Percentiles rank a stretch among this genome's conserved stretches.
phyloP scores from a whole-genome alignment of 2,888 invertebrate genomes.

The Plagodis dolabraria region DNA sequence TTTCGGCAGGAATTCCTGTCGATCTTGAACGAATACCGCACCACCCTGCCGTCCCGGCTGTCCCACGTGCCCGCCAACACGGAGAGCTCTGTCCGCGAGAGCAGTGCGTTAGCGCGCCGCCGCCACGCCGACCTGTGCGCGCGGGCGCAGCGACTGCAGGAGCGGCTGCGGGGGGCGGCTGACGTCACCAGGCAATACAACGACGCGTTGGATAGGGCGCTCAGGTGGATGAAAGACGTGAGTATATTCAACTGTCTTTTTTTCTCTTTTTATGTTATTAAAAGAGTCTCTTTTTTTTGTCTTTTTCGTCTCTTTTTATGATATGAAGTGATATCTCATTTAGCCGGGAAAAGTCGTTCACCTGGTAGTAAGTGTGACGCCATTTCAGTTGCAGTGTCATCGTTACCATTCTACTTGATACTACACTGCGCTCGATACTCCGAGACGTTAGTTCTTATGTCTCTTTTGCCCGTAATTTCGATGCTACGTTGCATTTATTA shows the following conservation, averaged over 20 bases:
- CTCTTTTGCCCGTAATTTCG: no score
- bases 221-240: slow-evolving; percentile 90
- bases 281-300: no score
- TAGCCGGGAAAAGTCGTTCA: no score
- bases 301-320: slow-evolving; percentile 12
- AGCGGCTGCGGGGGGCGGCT: slow-evolving; percentile 91
- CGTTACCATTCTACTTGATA: no score
- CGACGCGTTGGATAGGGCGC: slow-evolving; percentile 93
- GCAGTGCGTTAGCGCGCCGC: slow-evolving; percentile 91
- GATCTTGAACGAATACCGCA: slow-evolving; percentile 94
- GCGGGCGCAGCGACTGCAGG: slow-evolving; percentile 93
- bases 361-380: no score
- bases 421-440: no score
- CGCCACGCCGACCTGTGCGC: slow-evolving; percentile 93
- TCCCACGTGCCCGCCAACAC: slow-evolving; percentile 90
- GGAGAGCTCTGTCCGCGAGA: slow-evolving; percentile 90
- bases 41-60: slow-evolving; percentile 91
- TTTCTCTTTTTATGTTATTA: no score
- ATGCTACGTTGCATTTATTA: no score
- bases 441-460: no score
- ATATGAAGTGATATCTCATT: background rate
- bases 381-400: no score
- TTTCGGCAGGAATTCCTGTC: slow-evolving; percentile 89
- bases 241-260: slow-evolving; percentile 36
- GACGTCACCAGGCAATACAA: slow-evolving; percentile 85